Evolutionary conservation across 2,888 invertebrate species (phyloP), one percentile per base, ranked within the genome.

Genomic region (Drosophila testacea): DNA sequence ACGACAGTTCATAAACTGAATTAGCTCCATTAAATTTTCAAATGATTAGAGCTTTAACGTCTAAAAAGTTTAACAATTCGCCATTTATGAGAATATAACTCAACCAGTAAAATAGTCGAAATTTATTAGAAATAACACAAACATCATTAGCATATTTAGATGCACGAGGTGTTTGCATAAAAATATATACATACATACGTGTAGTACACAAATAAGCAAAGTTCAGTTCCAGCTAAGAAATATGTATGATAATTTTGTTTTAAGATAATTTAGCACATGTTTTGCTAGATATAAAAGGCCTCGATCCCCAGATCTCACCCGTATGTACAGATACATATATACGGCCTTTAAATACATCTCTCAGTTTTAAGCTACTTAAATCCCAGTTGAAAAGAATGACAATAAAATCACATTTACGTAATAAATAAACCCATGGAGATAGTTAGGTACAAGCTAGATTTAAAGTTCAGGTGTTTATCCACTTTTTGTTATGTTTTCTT

Each of bases 391-490:
- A 13, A 56, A 44, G 56, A 34, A 56, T 56, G 34, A 46, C n/a
- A 39, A 30, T 41, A 55, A 32, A 11, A 32, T 42, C 38, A 13
- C 27, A 52, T 55, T 42, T 44, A 30, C 32, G 55, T 47, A 38
- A 38, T 57, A 46, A 57, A 46, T 57, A 47, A 16, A 13, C 5
- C 4, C 52, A 39, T 16, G 39, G 3, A 36, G 22, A 9, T 36
- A 22, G 36, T 10, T 11, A n/a, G 11, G 10, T 11, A 44, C 27
- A 44, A 44, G 44, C 6, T 27, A n/a, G n/a, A 28, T 44, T n/a
- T 56, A 41, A 50, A 50, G 22, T 42, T 63, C 55, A 55, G 39
- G 6, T 62, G 44, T 63, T 69, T 73, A 67, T 71, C 34, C 54
- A 50, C 60, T 11, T 39, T 54, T 54, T 38, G 36, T 44, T 52